Percentiles rank a stretch among this genome's conserved stretches.
Conservation (phyloP, 2,888 invertebrate species). For the Ennomos fuscantarius region DNA sequence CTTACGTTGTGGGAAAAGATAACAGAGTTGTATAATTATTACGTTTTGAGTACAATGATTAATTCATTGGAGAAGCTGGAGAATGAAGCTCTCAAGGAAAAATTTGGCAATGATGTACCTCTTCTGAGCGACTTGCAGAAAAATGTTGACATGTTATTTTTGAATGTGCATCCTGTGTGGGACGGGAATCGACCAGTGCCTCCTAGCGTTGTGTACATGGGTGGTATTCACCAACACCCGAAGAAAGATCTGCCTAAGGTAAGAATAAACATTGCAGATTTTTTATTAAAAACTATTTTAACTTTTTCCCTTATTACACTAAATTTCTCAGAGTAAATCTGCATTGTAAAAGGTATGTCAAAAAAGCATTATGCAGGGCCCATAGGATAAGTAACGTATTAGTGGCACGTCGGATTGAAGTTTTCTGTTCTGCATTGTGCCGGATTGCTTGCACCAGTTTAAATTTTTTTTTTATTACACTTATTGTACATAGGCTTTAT, state of each 20-base stretch:
- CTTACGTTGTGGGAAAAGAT: slow-evolving; percentile 42
- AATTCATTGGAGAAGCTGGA: slow-evolving; percentile 23
- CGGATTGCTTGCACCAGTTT: no score
- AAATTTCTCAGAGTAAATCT: no score
- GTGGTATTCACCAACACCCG: slow-evolving; percentile 57
- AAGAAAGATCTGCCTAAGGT: slow-evolving; percentile 28
- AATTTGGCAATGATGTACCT: slow-evolving; percentile 22
- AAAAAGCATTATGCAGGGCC: no score
- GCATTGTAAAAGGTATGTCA: no score
- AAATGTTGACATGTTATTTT: slow-evolving; percentile 51
- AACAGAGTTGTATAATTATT: slow-evolving; percentile 27
- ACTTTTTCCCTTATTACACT: no score
- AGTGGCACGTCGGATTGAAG: no score
- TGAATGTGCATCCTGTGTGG: slow-evolving; percentile 59
- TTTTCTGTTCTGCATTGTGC: no score
- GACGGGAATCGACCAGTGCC: slow-evolving; percentile 54
- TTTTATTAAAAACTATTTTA: no score
- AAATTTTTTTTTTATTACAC: no score
- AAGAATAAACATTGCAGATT: background rate
- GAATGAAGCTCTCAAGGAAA: slow-evolving; percentile 28
- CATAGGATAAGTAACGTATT: no score
- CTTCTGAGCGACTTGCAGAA: slow-evolving; percentile 14
- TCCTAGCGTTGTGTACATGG: slow-evolving; percentile 59
- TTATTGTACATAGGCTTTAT: no score
- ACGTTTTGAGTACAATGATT: slow-evolving; percentile 6